Conservation (phyloP, 2,888 invertebrate genomes). For the Tuta absoluta region DNA sequence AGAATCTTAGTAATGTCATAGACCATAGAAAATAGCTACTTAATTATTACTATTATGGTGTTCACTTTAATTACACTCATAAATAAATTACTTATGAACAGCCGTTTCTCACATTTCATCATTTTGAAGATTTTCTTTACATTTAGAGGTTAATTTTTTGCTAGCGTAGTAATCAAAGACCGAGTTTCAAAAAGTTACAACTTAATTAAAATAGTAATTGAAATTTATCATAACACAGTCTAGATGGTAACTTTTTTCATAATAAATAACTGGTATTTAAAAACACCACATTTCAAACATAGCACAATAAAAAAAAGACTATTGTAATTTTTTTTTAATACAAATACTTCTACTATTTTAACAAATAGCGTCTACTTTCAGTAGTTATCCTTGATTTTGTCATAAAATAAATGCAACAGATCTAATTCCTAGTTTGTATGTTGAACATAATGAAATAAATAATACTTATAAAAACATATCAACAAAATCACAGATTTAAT, state of each 20-base stretch:
- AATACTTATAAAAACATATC: neutral
- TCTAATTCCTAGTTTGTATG: neutral
- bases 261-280: conserved; percentile 14
- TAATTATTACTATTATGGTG: too few species aligned
- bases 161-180: neutral
- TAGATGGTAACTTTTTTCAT: neutral
- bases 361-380: neutral
- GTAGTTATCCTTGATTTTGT: neutral
- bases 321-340: too few species aligned
- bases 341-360: too few species aligned
- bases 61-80: neutral
- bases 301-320: neutral
- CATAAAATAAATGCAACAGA: conserved; percentile 16
- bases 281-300: conserved; percentile 17
- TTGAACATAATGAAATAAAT: neutral
- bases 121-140: neutral
- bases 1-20: neutral
- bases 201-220: neutral
- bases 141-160: neutral
- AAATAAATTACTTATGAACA: neutral
- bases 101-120: conserved; percentile 25
- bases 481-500: neutral
- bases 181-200: too few species aligned
- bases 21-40: too few species aligned
- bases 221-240: neutral